A percentile compares a stretch with the other conserved stretches of the same genome.
phyloP scores from a whole-genome alignment of 2,797 vertebrate species.

The Lacerta viridis region DNA sequence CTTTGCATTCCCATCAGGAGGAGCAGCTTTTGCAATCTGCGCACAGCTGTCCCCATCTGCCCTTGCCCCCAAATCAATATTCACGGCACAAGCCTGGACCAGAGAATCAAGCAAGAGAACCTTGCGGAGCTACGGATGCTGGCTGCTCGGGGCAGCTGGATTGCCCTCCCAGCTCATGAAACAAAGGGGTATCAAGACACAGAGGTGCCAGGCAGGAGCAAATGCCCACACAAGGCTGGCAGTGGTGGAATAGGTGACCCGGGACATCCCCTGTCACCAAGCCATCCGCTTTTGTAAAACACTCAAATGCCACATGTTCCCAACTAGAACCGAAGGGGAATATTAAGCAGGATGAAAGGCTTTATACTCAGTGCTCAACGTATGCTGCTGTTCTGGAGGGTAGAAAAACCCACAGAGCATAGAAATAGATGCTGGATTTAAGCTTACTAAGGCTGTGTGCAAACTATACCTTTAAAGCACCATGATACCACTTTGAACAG shows the following conservation, averaged over 20 bases:
- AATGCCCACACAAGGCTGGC: not conserved
- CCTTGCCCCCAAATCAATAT: not conserved
- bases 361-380: too few species aligned
- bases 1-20: accelerated
- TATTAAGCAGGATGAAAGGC: not conserved
- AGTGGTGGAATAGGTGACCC: not conserved
- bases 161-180: not conserved
- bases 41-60: not conserved
- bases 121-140: not conserved
- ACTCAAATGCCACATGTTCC: not conserved
- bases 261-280: not conserved
- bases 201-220: not conserved
- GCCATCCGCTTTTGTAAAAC: not conserved
- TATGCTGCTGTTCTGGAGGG: not conserved
- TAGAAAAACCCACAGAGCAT: not conserved
- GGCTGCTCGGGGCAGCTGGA: not conserved
- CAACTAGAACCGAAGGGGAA: not conserved
- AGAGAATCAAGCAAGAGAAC: not conserved
- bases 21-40: not conserved
- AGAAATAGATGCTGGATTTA: not conserved
- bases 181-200: not conserved
- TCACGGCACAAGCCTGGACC: not conserved
- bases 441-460: not conserved
- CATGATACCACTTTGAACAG: too few species aligned
- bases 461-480: too few species aligned